Evolutionary conservation across 2,113 vertebrate genomes (phyloP).

Genomic region (Hippocampus guttulatus): DNA sequence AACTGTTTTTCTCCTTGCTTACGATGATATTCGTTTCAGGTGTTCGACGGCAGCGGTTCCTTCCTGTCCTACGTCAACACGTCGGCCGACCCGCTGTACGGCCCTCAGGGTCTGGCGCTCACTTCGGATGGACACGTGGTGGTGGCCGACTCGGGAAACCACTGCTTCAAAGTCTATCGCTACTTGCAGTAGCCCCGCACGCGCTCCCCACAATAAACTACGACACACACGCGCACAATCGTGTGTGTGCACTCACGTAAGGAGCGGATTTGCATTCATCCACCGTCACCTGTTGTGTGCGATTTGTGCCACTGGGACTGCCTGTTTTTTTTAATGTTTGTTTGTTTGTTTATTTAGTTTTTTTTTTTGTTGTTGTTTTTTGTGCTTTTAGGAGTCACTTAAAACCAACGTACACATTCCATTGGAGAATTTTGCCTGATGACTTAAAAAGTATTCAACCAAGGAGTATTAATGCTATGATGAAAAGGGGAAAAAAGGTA

Average conservation of each 20-base stretch:
- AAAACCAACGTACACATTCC: neutral
- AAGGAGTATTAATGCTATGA: neutral
- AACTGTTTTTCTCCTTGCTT: too few species aligned
- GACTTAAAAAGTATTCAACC: conserved; percentile 4
- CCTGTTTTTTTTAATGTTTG: neutral
- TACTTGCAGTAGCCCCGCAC: conserved; percentile 82
- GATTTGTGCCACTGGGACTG: conserved; percentile 22
- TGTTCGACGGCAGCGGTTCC: conserved; percentile 95
- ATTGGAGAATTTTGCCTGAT: conserved; percentile 35
- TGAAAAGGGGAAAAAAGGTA: neutral
- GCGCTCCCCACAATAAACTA: conserved; percentile 18
- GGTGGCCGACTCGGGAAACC: conserved; percentile 97
- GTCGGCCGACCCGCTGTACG: conserved; percentile 93
- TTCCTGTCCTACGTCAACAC: conserved; percentile 98
- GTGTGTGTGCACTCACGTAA: neutral
- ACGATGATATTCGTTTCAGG: conserved; percentile 62
- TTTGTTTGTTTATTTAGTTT: neutral
- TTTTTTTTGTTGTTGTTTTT: neutral
- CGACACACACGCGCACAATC: neutral
- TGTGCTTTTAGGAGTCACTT: neutral
- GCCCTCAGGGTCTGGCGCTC: conserved; percentile 92
- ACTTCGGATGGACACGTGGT: conserved; percentile 95
- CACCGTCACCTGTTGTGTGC: conserved; percentile 24
- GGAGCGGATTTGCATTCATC: conserved; percentile 31
- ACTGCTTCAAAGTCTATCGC: conserved; percentile 97